Conservation (phyloP, 2,888 invertebrate species). For the Portevinia maculata region DNA sequence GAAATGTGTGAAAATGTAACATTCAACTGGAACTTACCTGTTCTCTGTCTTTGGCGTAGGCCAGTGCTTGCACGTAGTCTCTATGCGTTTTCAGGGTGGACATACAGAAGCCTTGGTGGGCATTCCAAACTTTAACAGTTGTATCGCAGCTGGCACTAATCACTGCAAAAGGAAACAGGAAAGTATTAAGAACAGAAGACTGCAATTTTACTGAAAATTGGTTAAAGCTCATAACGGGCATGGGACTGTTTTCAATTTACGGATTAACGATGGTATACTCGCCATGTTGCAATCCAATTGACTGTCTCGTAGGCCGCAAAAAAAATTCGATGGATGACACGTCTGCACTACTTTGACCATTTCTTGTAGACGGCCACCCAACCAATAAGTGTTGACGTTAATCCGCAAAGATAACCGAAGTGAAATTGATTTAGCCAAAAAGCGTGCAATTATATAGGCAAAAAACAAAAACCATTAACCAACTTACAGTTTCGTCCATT, state of each 20-base stretch:
- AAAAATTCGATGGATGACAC: no score
- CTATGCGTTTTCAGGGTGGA: constrained; percentile 98
- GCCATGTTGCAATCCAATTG: no score
- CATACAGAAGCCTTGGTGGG: constrained; percentile 99
- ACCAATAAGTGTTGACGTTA: constrained; percentile 10
- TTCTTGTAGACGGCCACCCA: background rate
- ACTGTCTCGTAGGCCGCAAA: no score
- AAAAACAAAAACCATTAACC: background rate
- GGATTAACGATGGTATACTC: no score
- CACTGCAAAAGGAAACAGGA: constrained; percentile 85
- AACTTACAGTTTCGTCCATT: constrained; percentile 94
- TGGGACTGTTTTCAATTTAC: no score
- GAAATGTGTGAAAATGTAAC: background rate
- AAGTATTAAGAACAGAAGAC: no score
- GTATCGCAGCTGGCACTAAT: constrained; percentile 99
- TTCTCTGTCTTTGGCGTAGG: constrained; percentile 98
- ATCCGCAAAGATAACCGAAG: constrained; percentile 4
- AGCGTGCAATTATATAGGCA: background rate
- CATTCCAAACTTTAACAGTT: constrained; percentile 99
- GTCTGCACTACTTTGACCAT: no score
- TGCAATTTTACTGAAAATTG: no score
- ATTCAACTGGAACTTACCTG: constrained; percentile 83
- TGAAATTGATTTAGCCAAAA: constrained; percentile 25
- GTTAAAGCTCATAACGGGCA: no score
- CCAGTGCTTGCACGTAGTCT: constrained; percentile 98